phyloP scores from a whole-genome alignment of 2,113 vertebrate genomes.

The Podiceps cristatus region DNA sequence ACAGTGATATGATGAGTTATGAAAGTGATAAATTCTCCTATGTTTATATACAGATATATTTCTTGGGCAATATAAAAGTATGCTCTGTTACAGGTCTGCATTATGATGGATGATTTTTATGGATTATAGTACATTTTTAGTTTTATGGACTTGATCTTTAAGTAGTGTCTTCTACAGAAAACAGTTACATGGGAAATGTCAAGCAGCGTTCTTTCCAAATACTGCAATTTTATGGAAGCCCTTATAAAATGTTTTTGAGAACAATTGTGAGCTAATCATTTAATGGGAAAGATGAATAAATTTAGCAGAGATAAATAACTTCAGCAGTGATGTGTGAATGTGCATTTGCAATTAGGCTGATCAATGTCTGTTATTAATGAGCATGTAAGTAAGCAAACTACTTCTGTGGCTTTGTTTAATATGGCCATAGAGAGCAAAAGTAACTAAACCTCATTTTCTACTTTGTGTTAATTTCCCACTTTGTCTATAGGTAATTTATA shows the following conservation, averaged over 20 bases:
- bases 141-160: neutral
- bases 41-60: neutral
- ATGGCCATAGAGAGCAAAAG: neutral
- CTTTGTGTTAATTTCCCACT: neutral
- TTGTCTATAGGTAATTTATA: neutral
- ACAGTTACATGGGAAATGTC: neutral
- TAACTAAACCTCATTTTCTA: neutral
- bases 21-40: neutral
- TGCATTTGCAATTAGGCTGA: neutral
- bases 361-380: slow-evolving; percentile 2
- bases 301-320: neutral
- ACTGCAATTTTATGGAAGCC: neutral
- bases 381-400: neutral
- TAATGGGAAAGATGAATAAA: neutral
- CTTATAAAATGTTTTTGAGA: neutral
- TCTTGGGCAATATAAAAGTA: neutral
- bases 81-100: neutral
- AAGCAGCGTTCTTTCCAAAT: neutral
- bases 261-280: neutral
- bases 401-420: slow-evolving; percentile 3
- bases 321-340: neutral
- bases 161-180: neutral
- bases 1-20: neutral
- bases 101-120: neutral
- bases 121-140: neutral